A percentile compares a stretch with the other conserved stretches of the same genome.
Conservation (phyloP, 2,113 vertebrate genomes). For the Ceratotherium simum region DNA sequence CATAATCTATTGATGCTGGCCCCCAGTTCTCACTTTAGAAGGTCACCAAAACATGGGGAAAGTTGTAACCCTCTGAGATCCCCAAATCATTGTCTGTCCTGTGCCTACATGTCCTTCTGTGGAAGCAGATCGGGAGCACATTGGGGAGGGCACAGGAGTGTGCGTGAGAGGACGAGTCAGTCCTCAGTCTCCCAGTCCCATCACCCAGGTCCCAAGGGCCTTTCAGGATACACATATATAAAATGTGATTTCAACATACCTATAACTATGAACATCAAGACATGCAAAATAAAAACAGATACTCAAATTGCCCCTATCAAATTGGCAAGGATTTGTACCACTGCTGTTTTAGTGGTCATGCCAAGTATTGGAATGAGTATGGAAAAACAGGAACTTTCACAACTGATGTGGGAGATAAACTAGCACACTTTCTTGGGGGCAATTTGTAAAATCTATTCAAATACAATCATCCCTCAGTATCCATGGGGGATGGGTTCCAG, state of each 20-base stretch:
- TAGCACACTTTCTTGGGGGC: neutral
- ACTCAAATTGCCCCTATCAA: too few relatives aligned
- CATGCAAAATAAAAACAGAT: neutral
- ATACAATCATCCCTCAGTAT: neutral
- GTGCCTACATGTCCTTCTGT: neutral
- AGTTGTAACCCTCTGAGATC: neutral
- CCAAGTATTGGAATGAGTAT: neutral
- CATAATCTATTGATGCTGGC: neutral
- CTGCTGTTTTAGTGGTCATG: neutral
- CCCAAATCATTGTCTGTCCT: neutral
- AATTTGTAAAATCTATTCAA: neutral
- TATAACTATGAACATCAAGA: too few relatives aligned
- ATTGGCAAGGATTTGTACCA: neutral
- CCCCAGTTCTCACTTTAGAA: neutral
- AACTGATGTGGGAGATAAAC: too few relatives aligned
- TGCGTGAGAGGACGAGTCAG: neutral
- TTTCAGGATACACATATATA: neutral
- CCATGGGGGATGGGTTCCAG: too few relatives aligned
- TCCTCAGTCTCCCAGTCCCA: neutral
- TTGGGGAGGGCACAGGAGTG: fast-evolving
- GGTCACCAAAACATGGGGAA: neutral
- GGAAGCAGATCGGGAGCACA: neutral
- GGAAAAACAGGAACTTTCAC: neutral
- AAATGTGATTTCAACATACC: neutral
- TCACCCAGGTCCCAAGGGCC: neutral